phyloP scores from a whole-genome alignment of 2,113 vertebrate genomes.

The Tetrax tetrax region DNA sequence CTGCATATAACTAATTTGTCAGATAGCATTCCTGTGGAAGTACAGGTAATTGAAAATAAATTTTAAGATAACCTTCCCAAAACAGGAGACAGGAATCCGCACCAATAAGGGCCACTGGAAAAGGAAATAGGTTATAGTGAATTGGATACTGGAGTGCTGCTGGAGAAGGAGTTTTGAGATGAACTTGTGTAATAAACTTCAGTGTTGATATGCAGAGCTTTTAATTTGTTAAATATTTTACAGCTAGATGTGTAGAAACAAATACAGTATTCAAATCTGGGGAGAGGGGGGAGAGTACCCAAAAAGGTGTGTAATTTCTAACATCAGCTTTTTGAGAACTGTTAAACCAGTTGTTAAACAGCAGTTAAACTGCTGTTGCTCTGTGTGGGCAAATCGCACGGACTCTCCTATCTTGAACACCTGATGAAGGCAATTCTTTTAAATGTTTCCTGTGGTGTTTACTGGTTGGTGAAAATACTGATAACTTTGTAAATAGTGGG shows the following conservation, averaged over 20 bases:
- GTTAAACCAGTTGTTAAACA: too few species aligned
- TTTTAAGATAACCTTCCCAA: neutral
- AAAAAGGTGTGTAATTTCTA: neutral
- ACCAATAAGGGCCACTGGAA: neutral
- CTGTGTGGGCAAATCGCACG: neutral
- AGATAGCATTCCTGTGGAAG: neutral
- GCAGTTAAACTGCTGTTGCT: neutral
- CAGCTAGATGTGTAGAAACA: neutral
- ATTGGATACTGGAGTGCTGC: neutral
- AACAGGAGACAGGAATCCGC: neutral
- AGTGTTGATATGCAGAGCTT: neutral
- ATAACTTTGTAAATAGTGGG: neutral
- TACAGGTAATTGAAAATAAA: neutral
- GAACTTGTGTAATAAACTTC: neutral
- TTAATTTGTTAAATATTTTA: neutral
- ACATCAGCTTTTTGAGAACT: neutral
- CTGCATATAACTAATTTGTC: neutral
- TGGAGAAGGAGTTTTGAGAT: neutral
- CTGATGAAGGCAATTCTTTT: neutral
- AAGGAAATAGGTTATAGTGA: neutral
- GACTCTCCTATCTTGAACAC: neutral
- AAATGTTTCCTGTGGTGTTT: neutral
- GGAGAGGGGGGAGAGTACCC: neutral
- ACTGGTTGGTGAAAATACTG: neutral
- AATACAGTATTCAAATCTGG: neutral